These are phyloP conservation scores for Petrocephalus sullivani DNA, from an alignment of 2,797 vertebrate species.

Conservation along the genomic window DNA sequence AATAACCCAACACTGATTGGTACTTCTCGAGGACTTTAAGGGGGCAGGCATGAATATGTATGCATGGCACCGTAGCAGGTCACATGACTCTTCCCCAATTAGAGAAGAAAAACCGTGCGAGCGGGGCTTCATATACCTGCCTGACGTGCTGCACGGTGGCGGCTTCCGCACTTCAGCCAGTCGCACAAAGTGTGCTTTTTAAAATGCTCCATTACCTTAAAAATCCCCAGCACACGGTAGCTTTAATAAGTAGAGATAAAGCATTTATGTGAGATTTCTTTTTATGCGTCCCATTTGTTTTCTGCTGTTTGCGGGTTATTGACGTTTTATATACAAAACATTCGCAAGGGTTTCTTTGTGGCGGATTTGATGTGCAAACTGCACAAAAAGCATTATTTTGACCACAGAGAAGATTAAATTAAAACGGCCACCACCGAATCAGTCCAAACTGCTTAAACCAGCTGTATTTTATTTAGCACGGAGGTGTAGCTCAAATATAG, in stretches of 20 bases:
- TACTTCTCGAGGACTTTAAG: conserved; percentile 39
- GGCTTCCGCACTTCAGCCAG: conserved; percentile 62
- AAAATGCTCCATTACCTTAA: conserved; percentile 82
- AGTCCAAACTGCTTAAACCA: conserved; percentile 8
- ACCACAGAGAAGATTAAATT: conserved; percentile 14
- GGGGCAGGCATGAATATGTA: conserved; percentile 24
- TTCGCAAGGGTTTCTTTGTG: conserved; percentile 8
- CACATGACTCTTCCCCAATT: conserved; percentile 67
- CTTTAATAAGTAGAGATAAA: neutral
- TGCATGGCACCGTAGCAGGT: conserved; percentile 40
- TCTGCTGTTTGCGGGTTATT: neutral
- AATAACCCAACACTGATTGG: conserved; percentile 7
- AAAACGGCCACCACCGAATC: neutral
- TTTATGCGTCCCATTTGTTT: neutral
- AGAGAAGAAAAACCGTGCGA: conserved; percentile 58
- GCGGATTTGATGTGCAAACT: conserved; percentile 11
- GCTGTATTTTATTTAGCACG: conserved; percentile 8
- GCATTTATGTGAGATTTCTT: neutral
- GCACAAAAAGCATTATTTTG: conserved; percentile 14
- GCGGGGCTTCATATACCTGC: conserved; percentile 65
- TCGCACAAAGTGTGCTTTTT: conserved; percentile 79
- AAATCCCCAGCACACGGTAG: neutral
- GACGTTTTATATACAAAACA: conserved; percentile 12
- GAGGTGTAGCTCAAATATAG: neutral
- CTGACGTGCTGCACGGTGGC: conserved; percentile 63